Evolutionary conservation across 2,888 invertebrate genomes (phyloP).

Genomic region (Ophion slaviceki): DNA sequence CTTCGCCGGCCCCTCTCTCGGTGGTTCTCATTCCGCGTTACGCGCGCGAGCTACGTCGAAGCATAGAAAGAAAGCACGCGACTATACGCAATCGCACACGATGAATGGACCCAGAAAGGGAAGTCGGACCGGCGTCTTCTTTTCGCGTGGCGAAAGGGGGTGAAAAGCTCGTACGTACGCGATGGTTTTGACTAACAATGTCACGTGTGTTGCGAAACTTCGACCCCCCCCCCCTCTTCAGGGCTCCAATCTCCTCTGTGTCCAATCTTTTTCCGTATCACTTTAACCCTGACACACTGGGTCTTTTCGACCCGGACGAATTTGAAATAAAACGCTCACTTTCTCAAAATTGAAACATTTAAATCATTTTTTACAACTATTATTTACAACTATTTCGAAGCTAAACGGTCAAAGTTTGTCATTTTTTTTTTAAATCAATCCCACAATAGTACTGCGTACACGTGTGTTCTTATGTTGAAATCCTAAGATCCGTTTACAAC

Average conservation of each 20-base stretch:
- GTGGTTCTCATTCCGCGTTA: constrained; percentile 61
- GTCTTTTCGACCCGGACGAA: too few relatives aligned
- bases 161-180: too few relatives aligned
- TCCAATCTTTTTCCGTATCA: constrained; percentile 19
- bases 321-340: too few relatives aligned
- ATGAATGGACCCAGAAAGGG: constrained; percentile 1
- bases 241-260: not conserved
- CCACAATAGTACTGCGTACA: too few relatives aligned
- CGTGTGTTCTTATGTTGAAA: too few relatives aligned
- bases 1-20: not conserved
- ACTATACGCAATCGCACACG: not conserved
- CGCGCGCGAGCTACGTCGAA: constrained; percentile 5
- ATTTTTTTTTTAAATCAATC: too few relatives aligned
- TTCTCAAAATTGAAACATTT: too few relatives aligned
- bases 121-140: not conserved
- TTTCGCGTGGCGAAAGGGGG: not conserved
- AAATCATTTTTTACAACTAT: too few relatives aligned
- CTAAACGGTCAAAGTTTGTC: too few relatives aligned
- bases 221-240: not conserved
- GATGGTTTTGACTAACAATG: constrained; percentile 1
- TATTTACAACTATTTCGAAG: too few relatives aligned
- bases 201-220: constrained; percentile 29
- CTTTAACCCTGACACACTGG: not conserved
- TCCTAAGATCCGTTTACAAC: too few relatives aligned
- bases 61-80: constrained; percentile 17